Evolutionary conservation across 2,888 invertebrate species (phyloP).

Genomic region (Dinocampus coccinellae): DNA sequence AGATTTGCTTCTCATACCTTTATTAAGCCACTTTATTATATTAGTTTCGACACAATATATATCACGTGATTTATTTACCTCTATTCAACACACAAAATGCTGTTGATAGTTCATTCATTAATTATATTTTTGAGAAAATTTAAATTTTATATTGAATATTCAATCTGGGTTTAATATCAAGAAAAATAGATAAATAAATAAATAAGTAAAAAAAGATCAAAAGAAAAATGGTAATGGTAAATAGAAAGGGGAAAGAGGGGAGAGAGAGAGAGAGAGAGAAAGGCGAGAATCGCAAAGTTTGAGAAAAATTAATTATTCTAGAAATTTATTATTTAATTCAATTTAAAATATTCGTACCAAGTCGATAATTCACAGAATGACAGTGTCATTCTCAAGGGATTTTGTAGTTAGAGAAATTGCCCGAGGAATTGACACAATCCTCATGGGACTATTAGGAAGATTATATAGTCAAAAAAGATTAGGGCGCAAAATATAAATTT

Average conservation of each 20-base stretch:
- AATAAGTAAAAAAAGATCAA: neutral
- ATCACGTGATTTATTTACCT: neutral
- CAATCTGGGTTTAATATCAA: neutral
- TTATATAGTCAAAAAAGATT: slow-evolving; percentile 20
- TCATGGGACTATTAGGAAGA: slow-evolving; percentile 19
- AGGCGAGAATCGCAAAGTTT: too few species aligned
- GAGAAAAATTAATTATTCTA: too few species aligned
- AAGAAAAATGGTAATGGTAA: neutral
- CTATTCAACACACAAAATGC: neutral
- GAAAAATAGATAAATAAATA: neutral
- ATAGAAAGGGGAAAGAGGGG: too few species aligned
- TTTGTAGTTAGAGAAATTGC: slow-evolving; percentile 1
- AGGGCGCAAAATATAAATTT: neutral
- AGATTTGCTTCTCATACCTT: slow-evolving; percentile 37
- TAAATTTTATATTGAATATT: neutral
- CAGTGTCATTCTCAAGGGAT: neutral
- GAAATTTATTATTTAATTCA: neutral
- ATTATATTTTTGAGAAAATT: neutral
- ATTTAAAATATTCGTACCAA: neutral
- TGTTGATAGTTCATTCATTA: neutral
- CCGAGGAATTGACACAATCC: neutral
- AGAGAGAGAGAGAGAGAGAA: too few species aligned
- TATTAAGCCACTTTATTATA: slow-evolving; percentile 56
- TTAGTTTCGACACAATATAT: slow-evolving; percentile 37
- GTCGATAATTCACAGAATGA: slow-evolving; percentile 9